phyloP scores from a whole-genome alignment of 2,888 invertebrate genomes.

The Leptopterna dolabrata region DNA sequence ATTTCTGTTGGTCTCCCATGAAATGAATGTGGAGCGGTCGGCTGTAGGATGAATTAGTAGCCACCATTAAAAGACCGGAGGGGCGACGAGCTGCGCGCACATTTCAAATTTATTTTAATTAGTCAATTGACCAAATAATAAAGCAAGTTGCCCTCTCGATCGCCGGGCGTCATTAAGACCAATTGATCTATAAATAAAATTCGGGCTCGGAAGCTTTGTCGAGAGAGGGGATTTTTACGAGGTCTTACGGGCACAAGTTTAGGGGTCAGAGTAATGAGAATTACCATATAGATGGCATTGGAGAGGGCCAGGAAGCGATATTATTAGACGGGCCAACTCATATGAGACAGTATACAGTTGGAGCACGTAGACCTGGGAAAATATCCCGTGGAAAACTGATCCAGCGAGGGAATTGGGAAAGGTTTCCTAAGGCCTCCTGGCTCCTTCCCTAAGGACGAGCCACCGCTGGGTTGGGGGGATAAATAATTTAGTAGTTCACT shows the following conservation, averaged over 20 bases:
- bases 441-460: neutral
- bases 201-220: neutral
- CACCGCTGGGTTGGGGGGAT: slow-evolving; percentile 15
- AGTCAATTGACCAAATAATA: slow-evolving; percentile 21
- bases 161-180: neutral
- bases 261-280: slow-evolving; percentile 38
- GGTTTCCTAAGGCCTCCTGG: neutral
- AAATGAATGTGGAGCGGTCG: no score
- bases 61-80: neutral
- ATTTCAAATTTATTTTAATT: slow-evolving; percentile 22
- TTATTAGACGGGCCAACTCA: slow-evolving; percentile 45
- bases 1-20: no score
- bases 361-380: slow-evolving; percentile 49
- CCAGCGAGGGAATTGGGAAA: slow-evolving; percentile 43
- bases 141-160: slow-evolving; percentile 3
- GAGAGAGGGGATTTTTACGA: slow-evolving; percentile 1
- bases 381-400: slow-evolving; percentile 39
- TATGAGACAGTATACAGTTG: slow-evolving; percentile 57
- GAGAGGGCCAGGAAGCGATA: neutral
- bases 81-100: neutral
- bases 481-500: slow-evolving; percentile 51
- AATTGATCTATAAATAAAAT: slow-evolving; percentile 21
- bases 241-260: slow-evolving; percentile 6
- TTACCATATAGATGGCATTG: slow-evolving; percentile 46
- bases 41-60: neutral